Conservation (phyloP, 2,888 invertebrate species). For the Platycnemis pennipes region DNA sequence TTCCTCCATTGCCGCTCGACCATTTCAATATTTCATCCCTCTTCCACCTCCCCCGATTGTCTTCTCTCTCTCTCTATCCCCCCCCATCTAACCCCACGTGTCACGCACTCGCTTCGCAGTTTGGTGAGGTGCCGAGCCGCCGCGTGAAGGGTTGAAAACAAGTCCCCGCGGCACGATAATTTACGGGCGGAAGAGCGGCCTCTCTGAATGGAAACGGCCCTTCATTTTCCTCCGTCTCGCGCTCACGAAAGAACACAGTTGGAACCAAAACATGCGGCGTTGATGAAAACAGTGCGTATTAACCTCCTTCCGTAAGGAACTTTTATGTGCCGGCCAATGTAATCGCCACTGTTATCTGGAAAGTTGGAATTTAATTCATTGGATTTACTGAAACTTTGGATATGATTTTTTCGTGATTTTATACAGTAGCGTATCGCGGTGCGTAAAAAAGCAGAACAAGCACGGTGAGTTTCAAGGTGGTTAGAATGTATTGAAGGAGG, state of each 20-base stretch:
- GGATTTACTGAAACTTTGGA: too few species aligned
- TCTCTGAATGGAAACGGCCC: background rate
- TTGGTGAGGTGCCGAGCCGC: background rate
- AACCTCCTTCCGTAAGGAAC: too few species aligned
- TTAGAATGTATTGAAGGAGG: too few species aligned
- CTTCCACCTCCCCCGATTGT: background rate
- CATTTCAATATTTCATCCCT: slow-evolving; percentile 26
- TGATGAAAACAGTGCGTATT: background rate
- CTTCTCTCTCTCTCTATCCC: background rate
- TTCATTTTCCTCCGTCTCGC: background rate
- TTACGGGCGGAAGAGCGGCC: background rate
- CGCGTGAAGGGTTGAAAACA: background rate
- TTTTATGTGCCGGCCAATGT: too few species aligned
- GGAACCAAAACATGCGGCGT: background rate
- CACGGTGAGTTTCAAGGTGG: too few species aligned
- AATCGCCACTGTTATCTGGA: too few species aligned
- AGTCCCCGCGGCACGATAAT: background rate
- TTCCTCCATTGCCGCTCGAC: background rate
- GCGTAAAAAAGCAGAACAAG: too few species aligned
- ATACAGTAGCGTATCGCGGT: too few species aligned
- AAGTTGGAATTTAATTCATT: too few species aligned
- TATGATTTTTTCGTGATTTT: too few species aligned
- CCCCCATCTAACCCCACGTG: background rate
- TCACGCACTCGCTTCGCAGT: background rate
- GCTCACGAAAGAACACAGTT: background rate